A percentile compares a stretch with the other conserved stretches of the same genome.
These are phyloP conservation scores for Phalloptychus januarius DNA, from an alignment of 2,797 vertebrate species.

Conservation along the genomic window DNA sequence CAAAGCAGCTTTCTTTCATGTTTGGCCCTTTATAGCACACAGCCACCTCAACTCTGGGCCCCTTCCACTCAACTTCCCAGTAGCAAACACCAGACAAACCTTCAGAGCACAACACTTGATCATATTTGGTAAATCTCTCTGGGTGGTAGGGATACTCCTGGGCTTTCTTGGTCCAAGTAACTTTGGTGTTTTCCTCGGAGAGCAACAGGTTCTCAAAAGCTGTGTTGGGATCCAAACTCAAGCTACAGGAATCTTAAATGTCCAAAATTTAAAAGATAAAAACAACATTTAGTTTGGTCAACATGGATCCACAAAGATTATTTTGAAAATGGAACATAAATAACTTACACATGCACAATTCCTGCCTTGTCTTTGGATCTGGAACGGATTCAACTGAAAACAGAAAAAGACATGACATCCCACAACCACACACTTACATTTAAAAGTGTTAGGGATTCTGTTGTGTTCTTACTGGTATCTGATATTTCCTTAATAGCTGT, in stretches of 20 bases:
- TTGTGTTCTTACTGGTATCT: slow-evolving; percentile 33
- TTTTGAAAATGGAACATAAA: neutral
- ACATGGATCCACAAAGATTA: fast-evolving
- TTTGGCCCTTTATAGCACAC: slow-evolving; percentile 45
- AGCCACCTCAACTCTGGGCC: slow-evolving; percentile 39
- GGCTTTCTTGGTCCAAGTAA: slow-evolving; percentile 32
- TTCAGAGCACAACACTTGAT: slow-evolving; percentile 58
- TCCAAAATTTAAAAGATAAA: neutral
- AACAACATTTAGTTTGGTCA: neutral
- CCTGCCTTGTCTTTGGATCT: slow-evolving; percentile 44
- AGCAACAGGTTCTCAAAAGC: slow-evolving; percentile 51
- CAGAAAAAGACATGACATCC: slow-evolving; percentile 8
- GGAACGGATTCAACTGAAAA: slow-evolving; percentile 30
- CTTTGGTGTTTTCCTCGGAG: slow-evolving; percentile 47
- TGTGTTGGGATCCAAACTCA: slow-evolving; percentile 57
- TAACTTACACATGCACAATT: slow-evolving; percentile 51
- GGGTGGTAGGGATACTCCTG: slow-evolving; percentile 29
- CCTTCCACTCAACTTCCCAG: slow-evolving; percentile 58
- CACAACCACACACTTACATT: neutral
- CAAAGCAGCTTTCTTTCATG: slow-evolving; percentile 41
- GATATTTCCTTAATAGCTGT: slow-evolving; percentile 26
- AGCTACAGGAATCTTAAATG: slow-evolving; percentile 47
- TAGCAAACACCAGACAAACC: slow-evolving; percentile 46
- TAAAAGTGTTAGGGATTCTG: neutral
- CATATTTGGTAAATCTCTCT: slow-evolving; percentile 50